Evolutionary conservation across 2,888 invertebrate genomes (phyloP), one percentile per base, ranked within the genome.

Genomic region (Papilio gigon): DNA sequence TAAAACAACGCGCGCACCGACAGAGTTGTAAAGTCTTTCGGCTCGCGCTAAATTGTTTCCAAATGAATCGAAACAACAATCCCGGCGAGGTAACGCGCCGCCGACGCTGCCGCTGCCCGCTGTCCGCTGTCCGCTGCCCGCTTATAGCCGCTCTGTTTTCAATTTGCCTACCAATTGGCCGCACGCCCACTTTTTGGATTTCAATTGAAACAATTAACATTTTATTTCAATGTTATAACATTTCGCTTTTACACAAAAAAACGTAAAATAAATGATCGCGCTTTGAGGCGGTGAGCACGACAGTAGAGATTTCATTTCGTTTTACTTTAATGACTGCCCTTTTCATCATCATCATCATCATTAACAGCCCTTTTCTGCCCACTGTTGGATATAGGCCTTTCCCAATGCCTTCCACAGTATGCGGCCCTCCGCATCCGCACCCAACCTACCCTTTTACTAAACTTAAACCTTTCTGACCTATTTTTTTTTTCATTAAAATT

Each of bases 131-230:
- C 4, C 40, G 63, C 27, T 68, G 59, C 20, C 44, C 64, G 59
- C 63, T 68, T 59, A 68, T 68, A 44, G 56, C 47, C 59, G 37
- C 37, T 64, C 63, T 64, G 64, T 59, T 68, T 68, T 68, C 68
- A 68, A 64, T 68, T 68, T 63, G 62, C 58, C 42, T 64, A 59
- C n/a, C 68, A 64, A 64, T 68, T 68, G 68, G 68, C 68, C 63
- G 68, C 56, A 63, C 58, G 68, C 68, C 68, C 68, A 68, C 68
- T 68, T 63, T 67, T 68, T 63, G 68, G 44, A 50, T 59, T 63
- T 47, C 58, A 59, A 50, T 56, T 47, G 59, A 9, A 47, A 68
- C 64, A 64, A 59, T 68, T 64, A 67, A 60, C 27, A 30, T 56
- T 56, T 53, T 30, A 56, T 56, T 30, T 30, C 30, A 30, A n/a